Percentiles rank a stretch among this genome's conserved stretches.
phyloP scores from a whole-genome alignment of 2,888 invertebrate genomes.

The Pristionchus exspectatus region DNA sequence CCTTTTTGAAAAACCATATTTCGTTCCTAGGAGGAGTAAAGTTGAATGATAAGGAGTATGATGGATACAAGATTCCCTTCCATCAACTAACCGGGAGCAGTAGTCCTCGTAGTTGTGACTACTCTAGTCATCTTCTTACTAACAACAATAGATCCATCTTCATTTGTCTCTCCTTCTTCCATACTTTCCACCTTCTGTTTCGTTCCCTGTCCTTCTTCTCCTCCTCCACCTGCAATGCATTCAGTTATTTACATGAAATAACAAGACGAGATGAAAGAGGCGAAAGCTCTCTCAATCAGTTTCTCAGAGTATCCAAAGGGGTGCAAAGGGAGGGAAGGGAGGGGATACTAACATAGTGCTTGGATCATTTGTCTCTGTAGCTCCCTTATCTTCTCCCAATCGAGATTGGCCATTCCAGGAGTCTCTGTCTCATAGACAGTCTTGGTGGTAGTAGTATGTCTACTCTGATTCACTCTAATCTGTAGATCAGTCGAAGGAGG shows the following conservation, averaged over 20 bases:
- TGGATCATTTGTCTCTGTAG: conserved; percentile 75
- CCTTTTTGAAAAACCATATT: no score
- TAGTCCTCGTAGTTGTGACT: conserved; percentile 78
- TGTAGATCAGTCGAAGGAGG: conserved; percentile 75
- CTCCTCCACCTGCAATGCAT: conserved; percentile 19
- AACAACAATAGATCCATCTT: conserved; percentile 77
- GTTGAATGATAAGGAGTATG: no score
- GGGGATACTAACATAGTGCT: conserved; percentile 69
- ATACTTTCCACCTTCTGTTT: conserved; percentile 67
- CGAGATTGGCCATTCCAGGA: conserved; percentile 76
- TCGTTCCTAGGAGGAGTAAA: no score
- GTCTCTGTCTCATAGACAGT: conserved; percentile 78
- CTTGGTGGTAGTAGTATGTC: conserved; percentile 77
- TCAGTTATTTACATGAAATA: not conserved
- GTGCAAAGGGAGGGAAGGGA: not conserved
- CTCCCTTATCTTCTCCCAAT: conserved; percentile 71
- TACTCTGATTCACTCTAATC: conserved; percentile 75
- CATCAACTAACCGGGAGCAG: conserved; percentile 70
- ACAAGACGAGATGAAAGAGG: not conserved
- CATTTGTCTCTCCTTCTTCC: conserved; percentile 78
- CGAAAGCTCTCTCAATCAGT: not conserved
- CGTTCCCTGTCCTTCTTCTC: conserved; percentile 40
- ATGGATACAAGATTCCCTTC: not conserved
- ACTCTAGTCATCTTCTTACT: conserved; percentile 78
- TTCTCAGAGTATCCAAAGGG: conserved; percentile 33